Evolutionary conservation across 2,797 vertebrate genomes (phyloP), one percentile per base, ranked within the genome.

Genomic region (Spheniscus humboldti): DNA sequence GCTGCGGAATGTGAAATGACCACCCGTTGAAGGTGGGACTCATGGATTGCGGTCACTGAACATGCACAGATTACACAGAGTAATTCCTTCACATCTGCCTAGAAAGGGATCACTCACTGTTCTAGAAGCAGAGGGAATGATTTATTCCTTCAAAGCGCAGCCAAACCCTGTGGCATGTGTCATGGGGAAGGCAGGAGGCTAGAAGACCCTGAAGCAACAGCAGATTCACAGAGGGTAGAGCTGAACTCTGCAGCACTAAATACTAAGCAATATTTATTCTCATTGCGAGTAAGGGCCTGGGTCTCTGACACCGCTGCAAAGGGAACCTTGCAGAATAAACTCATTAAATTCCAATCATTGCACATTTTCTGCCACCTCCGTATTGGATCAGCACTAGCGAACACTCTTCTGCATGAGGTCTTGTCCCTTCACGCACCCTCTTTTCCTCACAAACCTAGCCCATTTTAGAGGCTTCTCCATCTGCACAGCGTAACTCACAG

Each of bases 361-460:
- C 6, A 11, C 28, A 31, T 60, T 28, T 75, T 30, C 41, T 92
- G 41, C 31, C 8, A 52, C 24, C 43, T 48, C 27, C 5, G 1
- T 4, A 0, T 1, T 31, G 45, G 31, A 69, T 13, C 47, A 63
- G 28, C 4, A 1, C 25, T 11, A 47, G 31, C 18, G 45, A 59
- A 79, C 13, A 5, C 3, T 4, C 18, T 25, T 28, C 15, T 11
- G 10, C 17, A 10, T 2, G 1, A 56, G 47, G 7, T 18, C 27
- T 14, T 17, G 3, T 19, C 27, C 14, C 10, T 48, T 50, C 5
- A 35, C 8, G 27, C 6, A 31, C 6, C 33, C 13, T 19, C 13
- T 20, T 20, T 43, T 15, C 69, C 41, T 28, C 47, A 33, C 6
- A 31, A 69, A 17, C 33, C 25, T 6, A 28, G 25, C 57, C 31